A percentile compares a stretch with the other conserved stretches of the same genome.
Evolutionary conservation across 2,113 vertebrate genomes (phyloP).

Genomic region (Tichodroma muraria): DNA sequence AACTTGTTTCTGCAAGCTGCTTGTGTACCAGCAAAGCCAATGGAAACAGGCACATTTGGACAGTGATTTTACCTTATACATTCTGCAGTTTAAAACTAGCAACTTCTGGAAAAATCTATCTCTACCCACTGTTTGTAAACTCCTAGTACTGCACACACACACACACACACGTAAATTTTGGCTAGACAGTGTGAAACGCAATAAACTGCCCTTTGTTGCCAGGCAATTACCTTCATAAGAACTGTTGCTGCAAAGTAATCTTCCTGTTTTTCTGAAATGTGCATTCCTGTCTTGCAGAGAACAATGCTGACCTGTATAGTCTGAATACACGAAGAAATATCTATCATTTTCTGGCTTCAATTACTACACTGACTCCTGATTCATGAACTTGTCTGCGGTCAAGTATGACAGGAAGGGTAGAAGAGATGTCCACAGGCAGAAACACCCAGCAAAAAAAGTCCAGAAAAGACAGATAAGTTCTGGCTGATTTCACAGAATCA

Average conservation of each 20-base stretch:
- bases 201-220: not conserved
- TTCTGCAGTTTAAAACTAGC: not conserved
- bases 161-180: not conserved
- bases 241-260: not conserved
- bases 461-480: not conserved
- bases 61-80: not conserved
- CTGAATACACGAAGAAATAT: not conserved
- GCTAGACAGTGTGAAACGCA: not conserved
- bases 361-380: not conserved
- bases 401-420: not conserved
- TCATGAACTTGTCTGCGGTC: not conserved
- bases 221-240: not conserved
- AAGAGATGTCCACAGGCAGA: not conserved
- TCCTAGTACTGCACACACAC: not conserved
- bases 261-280: not conserved
- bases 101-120: not conserved
- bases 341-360: not conserved
- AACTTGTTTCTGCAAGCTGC: not conserved
- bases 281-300: not conserved
- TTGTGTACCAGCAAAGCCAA: not conserved
- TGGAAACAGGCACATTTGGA: not conserved
- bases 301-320: not conserved
- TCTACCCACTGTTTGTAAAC: not conserved
- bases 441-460: not conserved
- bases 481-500: not conserved